These are phyloP conservation scores for Mirounga angustirostris DNA, from an alignment of 2,113 vertebrate species.

Conservation along the genomic window DNA sequence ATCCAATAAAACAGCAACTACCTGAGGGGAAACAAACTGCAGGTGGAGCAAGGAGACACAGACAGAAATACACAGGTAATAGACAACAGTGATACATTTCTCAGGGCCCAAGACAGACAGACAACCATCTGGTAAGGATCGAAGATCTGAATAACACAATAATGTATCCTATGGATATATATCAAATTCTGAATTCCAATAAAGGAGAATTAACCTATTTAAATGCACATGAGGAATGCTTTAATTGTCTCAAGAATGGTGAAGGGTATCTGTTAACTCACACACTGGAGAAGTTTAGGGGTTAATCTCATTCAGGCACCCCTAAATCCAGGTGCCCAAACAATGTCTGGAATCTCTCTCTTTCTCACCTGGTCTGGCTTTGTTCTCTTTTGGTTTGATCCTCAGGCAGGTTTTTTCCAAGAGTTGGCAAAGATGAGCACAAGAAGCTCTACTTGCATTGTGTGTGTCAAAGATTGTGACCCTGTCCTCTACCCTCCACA, in stretches of 20 bases:
- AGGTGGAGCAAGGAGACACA: not conserved
- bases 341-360: not conserved
- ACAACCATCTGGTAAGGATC: not conserved
- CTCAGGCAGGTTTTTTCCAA: not conserved
- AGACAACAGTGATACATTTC: not conserved
- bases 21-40: not conserved
- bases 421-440: not conserved
- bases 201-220: not conserved
- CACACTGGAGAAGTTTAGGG: not conserved
- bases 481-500: not conserved
- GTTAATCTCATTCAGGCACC: not conserved
- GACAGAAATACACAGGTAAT: not conserved
- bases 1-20: not conserved
- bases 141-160: not conserved
- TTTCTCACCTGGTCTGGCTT: not conserved
- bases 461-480: not conserved
- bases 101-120: not conserved
- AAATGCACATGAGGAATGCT: not conserved
- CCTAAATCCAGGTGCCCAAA: not conserved
- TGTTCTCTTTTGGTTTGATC: not conserved
- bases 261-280: not conserved
- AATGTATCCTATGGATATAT: not conserved
- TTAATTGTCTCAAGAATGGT: not conserved
- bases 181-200: conserved; percentile 28
- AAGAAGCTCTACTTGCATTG: not conserved